Evolutionary conservation across 1,140 invertebrate species (phyloP), one percentile per base, ranked within the genome.

Genomic region (Hirudo medicinalis): DNA sequence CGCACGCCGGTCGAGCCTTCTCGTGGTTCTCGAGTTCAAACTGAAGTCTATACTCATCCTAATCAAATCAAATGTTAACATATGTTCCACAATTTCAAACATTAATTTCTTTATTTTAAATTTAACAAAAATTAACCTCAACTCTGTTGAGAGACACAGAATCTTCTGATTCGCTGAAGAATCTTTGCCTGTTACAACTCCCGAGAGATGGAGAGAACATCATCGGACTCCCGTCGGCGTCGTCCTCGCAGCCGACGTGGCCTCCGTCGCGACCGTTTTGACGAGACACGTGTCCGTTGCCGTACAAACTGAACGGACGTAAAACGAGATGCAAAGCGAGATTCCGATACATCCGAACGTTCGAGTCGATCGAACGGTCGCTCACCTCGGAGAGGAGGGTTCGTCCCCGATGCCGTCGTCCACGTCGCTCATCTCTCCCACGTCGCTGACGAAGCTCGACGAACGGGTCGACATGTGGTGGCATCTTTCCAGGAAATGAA

Each of bases 1-100:
- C 83, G 79, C 82, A 81, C n/a, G 84, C 83, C 49, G 83, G 80
- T 54, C 82, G 77, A 32, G 82, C 78, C 40, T 77, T 79, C 53
- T 78, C 72, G 15, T 43, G 40, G 54, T 43, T 40, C 9, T 27
- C 60, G 17, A 54, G 22, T 57, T 71, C 40, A 60, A 75, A 72
- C 25, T 67, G 32, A 43, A 72, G 25, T 22, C 70, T 25, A 11
- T 75, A 67, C 22, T 74, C 60, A n/a, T 72, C 71, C 73, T 69
- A 29, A 32, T 4, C 0, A 69, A 36, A 69, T 36, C 22, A 63
- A 63, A 27, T 63, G n/a, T 63, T n/a, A n/a, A n/a, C 25, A 57
- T 3, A n/a, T 13, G 15, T 63, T 27, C 15, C 57, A n/a, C 15
- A 8, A 60, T 60, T 60, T 8, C 27, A 22, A 60, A 60, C 4